These are phyloP conservation scores for Microvelia longipes DNA, from an alignment of 1,140 invertebrate genomes.

Conservation along the genomic window DNA sequence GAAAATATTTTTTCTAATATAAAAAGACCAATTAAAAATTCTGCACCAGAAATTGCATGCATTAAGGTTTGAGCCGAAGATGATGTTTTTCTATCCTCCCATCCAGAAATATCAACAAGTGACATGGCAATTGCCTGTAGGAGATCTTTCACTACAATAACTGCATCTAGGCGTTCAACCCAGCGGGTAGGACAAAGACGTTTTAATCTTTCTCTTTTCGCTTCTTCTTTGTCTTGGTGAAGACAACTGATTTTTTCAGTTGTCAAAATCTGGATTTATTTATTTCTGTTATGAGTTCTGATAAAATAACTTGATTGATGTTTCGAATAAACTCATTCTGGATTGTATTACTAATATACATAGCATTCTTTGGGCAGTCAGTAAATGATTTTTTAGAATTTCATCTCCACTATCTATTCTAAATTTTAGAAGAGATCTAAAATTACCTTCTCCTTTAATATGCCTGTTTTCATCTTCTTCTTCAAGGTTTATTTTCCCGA, in stretches of 20 bases:
- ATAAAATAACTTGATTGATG: too few species aligned
- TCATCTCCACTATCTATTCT: too few species aligned
- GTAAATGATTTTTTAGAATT: too few species aligned
- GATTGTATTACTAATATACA: too few species aligned
- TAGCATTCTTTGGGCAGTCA: too few species aligned
- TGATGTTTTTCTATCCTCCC: background rate
- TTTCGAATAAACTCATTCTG: too few species aligned
- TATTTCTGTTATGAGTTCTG: too few species aligned
- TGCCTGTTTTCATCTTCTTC: background rate
- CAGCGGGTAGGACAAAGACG: background rate
- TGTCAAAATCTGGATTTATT: too few species aligned
- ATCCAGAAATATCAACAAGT: background rate
- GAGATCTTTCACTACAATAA: background rate
- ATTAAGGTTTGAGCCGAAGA: background rate
- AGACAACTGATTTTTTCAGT: too few species aligned
- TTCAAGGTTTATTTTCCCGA: background rate
- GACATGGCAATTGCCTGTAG: background rate
- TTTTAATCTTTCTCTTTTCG: background rate
- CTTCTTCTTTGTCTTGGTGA: too few species aligned
- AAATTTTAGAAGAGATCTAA: too few species aligned
- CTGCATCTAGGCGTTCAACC: background rate
- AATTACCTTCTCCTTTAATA: too few species aligned
- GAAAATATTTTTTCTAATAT: background rate
- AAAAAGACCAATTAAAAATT: background rate
- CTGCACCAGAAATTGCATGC: background rate